Percentiles rank a stretch among this genome's conserved stretches.
These are phyloP conservation scores for Percopsis omiscomaycus DNA, from an alignment of 2,797 vertebrate genomes.

Conservation along the genomic window DNA sequence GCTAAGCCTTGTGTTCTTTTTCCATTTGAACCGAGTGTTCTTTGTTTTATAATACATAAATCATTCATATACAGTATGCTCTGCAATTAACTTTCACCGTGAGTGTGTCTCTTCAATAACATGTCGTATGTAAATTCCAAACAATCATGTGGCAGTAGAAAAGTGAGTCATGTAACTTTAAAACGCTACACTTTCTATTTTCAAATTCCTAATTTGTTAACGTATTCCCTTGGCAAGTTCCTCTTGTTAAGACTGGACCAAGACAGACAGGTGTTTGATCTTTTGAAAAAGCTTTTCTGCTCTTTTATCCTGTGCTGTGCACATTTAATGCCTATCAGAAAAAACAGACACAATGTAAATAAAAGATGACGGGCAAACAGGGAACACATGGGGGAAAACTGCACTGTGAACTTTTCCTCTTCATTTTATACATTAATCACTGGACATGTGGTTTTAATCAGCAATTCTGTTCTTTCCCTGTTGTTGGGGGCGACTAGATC, in stretches of 20 bases:
- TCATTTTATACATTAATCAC: slow-evolving; percentile 24
- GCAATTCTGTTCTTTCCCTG: slow-evolving; percentile 13
- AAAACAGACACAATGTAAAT: background rate
- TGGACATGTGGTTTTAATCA: slow-evolving; percentile 21
- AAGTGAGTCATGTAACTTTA: too few relatives aligned
- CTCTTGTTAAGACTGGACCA: background rate
- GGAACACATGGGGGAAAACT: slow-evolving; percentile 4
- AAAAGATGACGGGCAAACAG: background rate
- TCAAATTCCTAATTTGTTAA: too few relatives aligned
- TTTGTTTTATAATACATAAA: too few relatives aligned
- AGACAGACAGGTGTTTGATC: background rate
- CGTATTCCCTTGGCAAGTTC: too few relatives aligned
- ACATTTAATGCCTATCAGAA: background rate
- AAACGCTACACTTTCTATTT: too few relatives aligned
- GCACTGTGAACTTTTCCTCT: slow-evolving; percentile 3
- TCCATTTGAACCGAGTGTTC: too few relatives aligned
- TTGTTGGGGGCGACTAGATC: slow-evolving; percentile 26
- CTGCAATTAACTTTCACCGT: too few relatives aligned
- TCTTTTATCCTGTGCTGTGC: background rate
- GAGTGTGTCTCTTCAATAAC: too few relatives aligned
- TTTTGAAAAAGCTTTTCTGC: background rate
- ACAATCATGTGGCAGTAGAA: too few relatives aligned
- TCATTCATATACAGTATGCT: too few relatives aligned
- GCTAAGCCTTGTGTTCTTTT: too few relatives aligned
- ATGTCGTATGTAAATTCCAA: too few relatives aligned